Evolutionary conservation across 2,113 vertebrate species (phyloP).

Genomic region (Brachyhypopomus gauderio): DNA sequence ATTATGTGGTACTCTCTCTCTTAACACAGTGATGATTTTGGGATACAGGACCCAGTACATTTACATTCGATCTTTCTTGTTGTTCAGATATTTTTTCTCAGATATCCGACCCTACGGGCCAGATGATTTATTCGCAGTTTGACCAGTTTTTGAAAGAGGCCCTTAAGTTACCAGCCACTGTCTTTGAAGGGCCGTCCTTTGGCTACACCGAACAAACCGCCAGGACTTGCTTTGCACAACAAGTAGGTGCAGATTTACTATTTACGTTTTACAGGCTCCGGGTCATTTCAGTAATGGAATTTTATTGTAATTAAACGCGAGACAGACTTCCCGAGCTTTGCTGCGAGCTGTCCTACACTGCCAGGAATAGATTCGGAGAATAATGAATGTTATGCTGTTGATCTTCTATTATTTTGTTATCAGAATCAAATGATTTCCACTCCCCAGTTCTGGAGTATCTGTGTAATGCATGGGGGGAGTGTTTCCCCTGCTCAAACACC

Average conservation of each 20-base stretch:
- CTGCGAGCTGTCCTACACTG: too few relatives aligned
- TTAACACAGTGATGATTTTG: too few relatives aligned
- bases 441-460: too few relatives aligned
- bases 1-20: too few relatives aligned
- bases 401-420: too few relatives aligned
- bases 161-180: slow-evolving; percentile 92
- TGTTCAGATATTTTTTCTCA: slow-evolving; percentile 95
- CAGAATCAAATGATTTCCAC: too few relatives aligned
- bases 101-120: slow-evolving; percentile 90
- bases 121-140: slow-evolving; percentile 91
- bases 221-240: slow-evolving; percentile 90
- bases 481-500: too few relatives aligned
- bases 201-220: slow-evolving; percentile 95
- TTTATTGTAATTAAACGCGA: not conserved
- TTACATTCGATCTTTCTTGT: slow-evolving; percentile 5
- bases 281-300: not conserved
- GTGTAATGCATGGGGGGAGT: too few relatives aligned
- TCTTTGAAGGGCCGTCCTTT: slow-evolving; percentile 97
- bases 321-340: too few relatives aligned
- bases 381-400: not conserved
- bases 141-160: slow-evolving; percentile 93
- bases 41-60: not conserved
- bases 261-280: not conserved
- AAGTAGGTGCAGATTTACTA: slow-evolving; percentile 73
- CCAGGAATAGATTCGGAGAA: not conserved